Base-by-base conservation (phyloP, 1,140 invertebrate genomes). In the Fopius arisanus region DNA sequence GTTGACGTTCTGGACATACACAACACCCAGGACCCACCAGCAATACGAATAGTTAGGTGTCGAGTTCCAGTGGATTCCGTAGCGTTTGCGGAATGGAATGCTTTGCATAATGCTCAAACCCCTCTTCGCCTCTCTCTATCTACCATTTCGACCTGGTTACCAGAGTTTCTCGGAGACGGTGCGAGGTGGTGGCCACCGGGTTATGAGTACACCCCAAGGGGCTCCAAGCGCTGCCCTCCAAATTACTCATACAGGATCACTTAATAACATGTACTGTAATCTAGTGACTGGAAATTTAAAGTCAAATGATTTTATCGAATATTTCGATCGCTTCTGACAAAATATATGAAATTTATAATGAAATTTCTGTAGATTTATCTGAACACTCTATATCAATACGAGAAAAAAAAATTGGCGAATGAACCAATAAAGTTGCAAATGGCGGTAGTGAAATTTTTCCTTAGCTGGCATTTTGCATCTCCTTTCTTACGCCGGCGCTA, bases 51-150 rank as follows among this genome's bases (percentile, higher is more conserved):
- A 83, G 79, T 81, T 81, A 78, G 80, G 81, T 81, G 83, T 85
- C 75, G 79, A 83, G 78, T 83, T 82, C 78, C 77, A 67, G 71
- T 80, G 82, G 73, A 83, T 81, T 83, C 77, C 79, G 74, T 75
- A 75, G 79, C 74, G 74, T 79, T 79, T 78, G 70, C 77, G 76
- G 78, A 83, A 82, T 77, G 81, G 78, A 84, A 84, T 84, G 83
- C 82, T 84, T 84, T 82, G 81, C 84, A 85, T 84, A 84, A 84
- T 85, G 80, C 78, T 79, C 82, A 79, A 79, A 77, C 75, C 65
- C 79, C 59, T 37, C 23, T 43, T 40, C 41, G 41, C 29, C 12
- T 40, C 28, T 23, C 43, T 43, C 26, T n/a, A 23, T 59, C 41
- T 3, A 48, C 67, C 43, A 73, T 31, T 43, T 67, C 62, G 37